These are phyloP conservation scores for Lepus europaeus DNA, from an alignment of 2,113 vertebrate genomes.

Conservation along the genomic window DNA sequence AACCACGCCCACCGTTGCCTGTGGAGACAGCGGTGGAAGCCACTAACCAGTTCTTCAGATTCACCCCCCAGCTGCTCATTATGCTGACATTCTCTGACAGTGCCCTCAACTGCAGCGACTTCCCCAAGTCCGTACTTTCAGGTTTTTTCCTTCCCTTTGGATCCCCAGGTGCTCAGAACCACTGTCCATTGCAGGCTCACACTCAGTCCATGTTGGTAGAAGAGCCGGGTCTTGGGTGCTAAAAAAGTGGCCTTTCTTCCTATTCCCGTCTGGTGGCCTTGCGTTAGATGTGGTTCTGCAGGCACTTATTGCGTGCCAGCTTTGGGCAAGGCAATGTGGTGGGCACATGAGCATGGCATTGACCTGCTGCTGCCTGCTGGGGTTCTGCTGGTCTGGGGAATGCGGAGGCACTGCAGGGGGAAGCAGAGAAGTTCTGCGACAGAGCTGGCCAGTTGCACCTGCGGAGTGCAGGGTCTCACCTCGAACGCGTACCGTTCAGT, in stretches of 20 bases:
- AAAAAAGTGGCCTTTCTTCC: background rate
- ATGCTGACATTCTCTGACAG: background rate
- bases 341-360: background rate
- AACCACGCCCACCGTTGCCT: background rate
- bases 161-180: background rate
- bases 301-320: background rate
- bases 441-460: background rate
- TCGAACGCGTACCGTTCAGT: background rate
- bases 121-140: background rate
- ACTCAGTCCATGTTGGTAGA: background rate
- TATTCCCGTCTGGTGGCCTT: background rate
- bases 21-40: slow-evolving; percentile 49
- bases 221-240: background rate
- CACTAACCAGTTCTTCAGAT: slow-evolving; percentile 33
- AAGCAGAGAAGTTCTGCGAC: background rate
- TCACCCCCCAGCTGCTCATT: background rate
- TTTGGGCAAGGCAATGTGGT: background rate
- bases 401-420: background rate
- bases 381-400: background rate
- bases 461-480: background rate
- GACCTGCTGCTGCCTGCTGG: too few species aligned
- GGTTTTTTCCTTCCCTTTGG: background rate
- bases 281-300: background rate
- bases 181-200: background rate
- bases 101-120: background rate